phyloP scores from a whole-genome alignment of 2,888 invertebrate species.

The Cryptops parisi region DNA sequence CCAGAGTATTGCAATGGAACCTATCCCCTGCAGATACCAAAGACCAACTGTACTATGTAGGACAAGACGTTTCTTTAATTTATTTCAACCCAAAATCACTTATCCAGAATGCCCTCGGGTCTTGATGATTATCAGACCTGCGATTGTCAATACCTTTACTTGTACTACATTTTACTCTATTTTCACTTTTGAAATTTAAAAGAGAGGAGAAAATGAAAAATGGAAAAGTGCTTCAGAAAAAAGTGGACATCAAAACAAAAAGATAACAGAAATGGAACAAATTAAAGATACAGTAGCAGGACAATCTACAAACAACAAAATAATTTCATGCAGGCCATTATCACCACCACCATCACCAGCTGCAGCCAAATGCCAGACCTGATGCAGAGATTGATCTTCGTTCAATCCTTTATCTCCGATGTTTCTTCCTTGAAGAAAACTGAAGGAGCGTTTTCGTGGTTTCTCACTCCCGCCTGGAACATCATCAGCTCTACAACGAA shows the following conservation, averaged over 20 bases:
- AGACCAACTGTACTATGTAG: too few relatives aligned
- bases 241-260: background rate
- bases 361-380: slow-evolving; percentile 5
- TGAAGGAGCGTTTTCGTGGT: slow-evolving; percentile 29
- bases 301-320: too few relatives aligned
- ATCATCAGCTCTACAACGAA: background rate
- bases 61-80: too few relatives aligned
- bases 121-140: too few relatives aligned
- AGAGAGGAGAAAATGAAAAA: background rate
- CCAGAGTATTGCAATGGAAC: too few relatives aligned
- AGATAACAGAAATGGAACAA: background rate
- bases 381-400: slow-evolving; percentile 1
- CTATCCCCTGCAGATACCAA: too few relatives aligned
- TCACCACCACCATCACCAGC: background rate
- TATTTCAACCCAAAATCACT: too few relatives aligned
- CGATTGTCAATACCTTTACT: too few relatives aligned
- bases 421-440: slow-evolving; percentile 31
- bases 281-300: background rate
- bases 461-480: slow-evolving; percentile 20
- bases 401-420: slow-evolving; percentile 25
- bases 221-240: background rate
- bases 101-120: too few relatives aligned
- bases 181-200: background rate
- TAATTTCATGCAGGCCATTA: too few relatives aligned
- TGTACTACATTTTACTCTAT: too few relatives aligned